Base-by-base conservation (phyloP, 2,113 vertebrate genomes). In the Nerophis lumbriciformis region DNA sequence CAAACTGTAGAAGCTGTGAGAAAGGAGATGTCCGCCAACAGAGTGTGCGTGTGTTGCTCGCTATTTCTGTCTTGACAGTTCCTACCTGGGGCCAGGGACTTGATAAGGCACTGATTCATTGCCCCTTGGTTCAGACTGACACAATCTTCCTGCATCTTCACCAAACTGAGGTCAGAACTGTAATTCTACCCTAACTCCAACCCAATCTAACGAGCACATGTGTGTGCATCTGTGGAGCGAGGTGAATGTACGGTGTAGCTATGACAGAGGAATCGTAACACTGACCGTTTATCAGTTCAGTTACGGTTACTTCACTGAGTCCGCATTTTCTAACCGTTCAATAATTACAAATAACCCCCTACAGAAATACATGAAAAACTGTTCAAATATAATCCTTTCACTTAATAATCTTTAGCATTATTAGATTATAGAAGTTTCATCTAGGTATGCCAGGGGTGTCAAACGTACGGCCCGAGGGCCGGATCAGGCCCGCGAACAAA, bases 51-150 rank as follows among this genome's bases (percentile, higher is more conserved):
- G 28, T 12, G 39, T 50, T 49, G 8, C 28, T 51, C 42, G 48
- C 53, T n/a, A 47, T 61, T 66, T 61, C 51, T 59, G 28, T 60
- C 74, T 60, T 86, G 82, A 86, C 85, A 81, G 74, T 61, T 82
- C 62, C 74, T 64, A 84, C 64, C 71, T 50, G 8, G 44, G 74
- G 68, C 78, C 67, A 61, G 14, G 63, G 62, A 68, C 79, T 66
- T 81, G 80, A 85, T 84, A 83, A 81, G 68, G 63, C 72, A 57
- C 69, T 80, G 83, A 85, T 84, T 80, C 83, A 89, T 83, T 78
- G 69, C 66, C 74, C 62, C 48, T 53, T 44, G 75, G 76, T 80
- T 75, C 53, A 79, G 59, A 47, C 66, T 76, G 63, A 59, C 68
- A 65, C 77, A 76, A 82, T 85, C 79, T 19, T 60, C 49, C 55